Evolutionary conservation across 2,888 invertebrate genomes (phyloP), one percentile per base, ranked within the genome.

Genomic region (Choreutis nemorana): DNA sequence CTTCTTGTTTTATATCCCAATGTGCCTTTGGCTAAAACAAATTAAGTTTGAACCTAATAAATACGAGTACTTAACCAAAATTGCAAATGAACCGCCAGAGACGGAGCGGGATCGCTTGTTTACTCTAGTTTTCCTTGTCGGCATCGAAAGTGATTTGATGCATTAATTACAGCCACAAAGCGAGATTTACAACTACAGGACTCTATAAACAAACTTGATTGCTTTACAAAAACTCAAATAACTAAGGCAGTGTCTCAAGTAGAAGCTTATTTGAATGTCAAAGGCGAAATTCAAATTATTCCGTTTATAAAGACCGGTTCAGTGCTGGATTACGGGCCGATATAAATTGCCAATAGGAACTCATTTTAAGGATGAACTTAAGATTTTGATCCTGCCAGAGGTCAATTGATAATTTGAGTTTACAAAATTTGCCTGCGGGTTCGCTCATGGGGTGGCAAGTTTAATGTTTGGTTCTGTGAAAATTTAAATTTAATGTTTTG

Each of bases 211-310:
- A 77, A 77, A 73, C 72, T 77, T 72, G 77, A 78, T 77, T 75
- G 75, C 75, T 75, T 77, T 77, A 78, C 75, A 78, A 78, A 78
- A 78, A 77, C 72, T 75, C 73, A 67, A 77, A 75, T 78, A 77
- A 73, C 75, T 77, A 72, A 75, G 75, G 71, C 75, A 73, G 61
- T 77, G 78, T 78, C 77, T 77, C 73, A 77, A 78, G 77, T 73
- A 70, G 67, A 62, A 68, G 57, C 62, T 75, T 72, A 78, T 78
- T 78, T 77, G 64, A 77, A 78, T 78, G 75, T 77, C 78, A 78
- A 78, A 78, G 78, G 67, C 77, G 58, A 73, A 77, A 77, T 78
- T 77, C 72, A 77, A 78, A 78, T 78, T 73, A 72, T 72, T 57
- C 53, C 77, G 77, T 75, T 78, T 77, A 77, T 77, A 72, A 78